These are phyloP conservation scores for Drosophila quadrilineata DNA, from an alignment of 1,140 invertebrate genomes.

Conservation along the genomic window DNA sequence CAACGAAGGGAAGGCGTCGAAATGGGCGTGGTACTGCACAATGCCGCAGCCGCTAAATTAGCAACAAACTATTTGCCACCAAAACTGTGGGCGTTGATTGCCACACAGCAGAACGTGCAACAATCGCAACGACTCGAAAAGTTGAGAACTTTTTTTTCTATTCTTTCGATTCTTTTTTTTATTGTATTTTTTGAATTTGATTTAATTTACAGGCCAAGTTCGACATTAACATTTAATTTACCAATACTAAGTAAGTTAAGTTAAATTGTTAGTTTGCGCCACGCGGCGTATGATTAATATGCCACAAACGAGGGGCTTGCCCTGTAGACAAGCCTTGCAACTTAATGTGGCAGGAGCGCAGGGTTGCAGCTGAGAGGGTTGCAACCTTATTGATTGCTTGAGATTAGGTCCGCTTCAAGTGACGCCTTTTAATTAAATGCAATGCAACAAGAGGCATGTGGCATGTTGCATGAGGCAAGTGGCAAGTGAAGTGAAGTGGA, in stretches of 20 bases:
- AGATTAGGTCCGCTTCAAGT: constrained; percentile 42
- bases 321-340: neutral
- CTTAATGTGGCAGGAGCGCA: neutral
- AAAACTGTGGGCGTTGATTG: constrained; percentile 23
- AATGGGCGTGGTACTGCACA: constrained; percentile 42
- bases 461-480: neutral
- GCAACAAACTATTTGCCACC: neutral
- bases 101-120: constrained; percentile 2
- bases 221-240: constrained; percentile 39
- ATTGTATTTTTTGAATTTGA: too few species aligned
- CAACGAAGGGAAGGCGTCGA: constrained; percentile 12
- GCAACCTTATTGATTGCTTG: constrained; percentile 58
- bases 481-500: neutral
- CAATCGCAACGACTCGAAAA: neutral
- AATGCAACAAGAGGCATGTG: constrained; percentile 1
- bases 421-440: constrained; percentile 68
- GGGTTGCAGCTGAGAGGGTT: too few species aligned
- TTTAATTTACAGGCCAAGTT: constrained; percentile 29
- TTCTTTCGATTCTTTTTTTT: too few species aligned
- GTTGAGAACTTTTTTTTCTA: constrained; percentile 3
- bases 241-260: constrained; percentile 19
- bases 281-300: constrained; percentile 58
- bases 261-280: constrained; percentile 14
- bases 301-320: constrained; percentile 28
- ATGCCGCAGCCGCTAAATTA: constrained; percentile 35